Evolutionary conservation across 2,888 invertebrate genomes (phyloP).

Genomic region (Laothoe populi): DNA sequence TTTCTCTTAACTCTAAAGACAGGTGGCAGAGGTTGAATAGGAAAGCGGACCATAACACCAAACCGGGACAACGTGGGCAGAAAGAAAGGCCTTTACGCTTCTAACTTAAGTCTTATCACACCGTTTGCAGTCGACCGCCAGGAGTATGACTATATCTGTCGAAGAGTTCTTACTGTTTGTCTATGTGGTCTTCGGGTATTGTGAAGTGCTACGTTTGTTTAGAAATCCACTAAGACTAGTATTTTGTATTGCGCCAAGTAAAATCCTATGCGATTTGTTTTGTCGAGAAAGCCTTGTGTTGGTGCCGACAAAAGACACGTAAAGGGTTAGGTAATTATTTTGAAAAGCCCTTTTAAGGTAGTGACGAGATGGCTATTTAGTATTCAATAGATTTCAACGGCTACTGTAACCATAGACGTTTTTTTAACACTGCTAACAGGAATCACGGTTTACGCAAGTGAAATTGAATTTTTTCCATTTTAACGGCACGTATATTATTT

Average conservation of each 20-base stretch:
- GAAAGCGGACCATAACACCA: too few relatives aligned
- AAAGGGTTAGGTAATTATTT: conserved; percentile 13
- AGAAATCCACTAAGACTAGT: conserved; percentile 22
- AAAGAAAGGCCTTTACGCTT: too few relatives aligned
- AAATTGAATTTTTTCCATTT: too few relatives aligned
- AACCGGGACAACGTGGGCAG: too few relatives aligned
- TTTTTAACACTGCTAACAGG: too few relatives aligned
- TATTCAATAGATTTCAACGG: neutral
- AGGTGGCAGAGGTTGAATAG: too few relatives aligned
- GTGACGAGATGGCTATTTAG: neutral
- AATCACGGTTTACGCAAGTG: too few relatives aligned
- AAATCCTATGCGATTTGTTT: conserved; percentile 7
- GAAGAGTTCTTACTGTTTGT: conserved; percentile 18
- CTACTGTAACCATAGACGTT: too few relatives aligned
- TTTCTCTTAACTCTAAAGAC: too few relatives aligned
- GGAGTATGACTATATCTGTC: conserved; percentile 25
- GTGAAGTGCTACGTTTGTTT: conserved; percentile 24
- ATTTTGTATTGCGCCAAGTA: conserved; percentile 16
- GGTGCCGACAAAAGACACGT: conserved; percentile 7
- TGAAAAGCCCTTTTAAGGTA: neutral
- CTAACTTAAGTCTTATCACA: neutral
- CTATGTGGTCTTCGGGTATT: conserved; percentile 19
- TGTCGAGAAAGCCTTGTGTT: conserved; percentile 7
- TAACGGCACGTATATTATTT: too few relatives aligned
- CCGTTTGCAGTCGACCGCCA: conserved; percentile 13